A percentile compares a stretch with the other conserved stretches of the same genome.
Evolutionary conservation across 2,888 invertebrate species (phyloP).

Genomic region (Macrophya alboannulata): DNA sequence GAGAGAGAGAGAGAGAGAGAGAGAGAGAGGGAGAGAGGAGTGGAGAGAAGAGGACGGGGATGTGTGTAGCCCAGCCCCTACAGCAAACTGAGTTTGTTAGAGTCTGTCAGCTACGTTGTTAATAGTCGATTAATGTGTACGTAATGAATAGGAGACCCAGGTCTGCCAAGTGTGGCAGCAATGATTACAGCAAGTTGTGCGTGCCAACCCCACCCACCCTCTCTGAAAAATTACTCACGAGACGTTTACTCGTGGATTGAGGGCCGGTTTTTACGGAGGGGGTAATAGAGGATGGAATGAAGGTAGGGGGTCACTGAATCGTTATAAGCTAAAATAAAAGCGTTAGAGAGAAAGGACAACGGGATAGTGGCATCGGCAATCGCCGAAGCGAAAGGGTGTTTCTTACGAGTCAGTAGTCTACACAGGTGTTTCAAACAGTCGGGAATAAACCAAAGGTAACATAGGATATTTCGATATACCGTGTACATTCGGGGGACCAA

Average conservation of each 20-base stretch:
- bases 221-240: slow-evolving; percentile 58
- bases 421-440: slow-evolving; percentile 68
- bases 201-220: slow-evolving; percentile 64
- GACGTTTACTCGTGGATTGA: slow-evolving; percentile 41
- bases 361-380: slow-evolving; percentile 61
- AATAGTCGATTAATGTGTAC: slow-evolving; percentile 16
- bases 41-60: neutral
- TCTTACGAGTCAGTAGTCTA: slow-evolving; percentile 69
- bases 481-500: slow-evolving; percentile 57
- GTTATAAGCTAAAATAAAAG: slow-evolving; percentile 77
- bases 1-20: neutral
- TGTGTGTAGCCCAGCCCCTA: neutral
- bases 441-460: slow-evolving; percentile 69
- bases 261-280: slow-evolving; percentile 59
- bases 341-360: slow-evolving; percentile 71
- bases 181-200: slow-evolving; percentile 60
- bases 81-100: neutral
- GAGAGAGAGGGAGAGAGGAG: no score
- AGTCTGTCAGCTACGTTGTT: slow-evolving; percentile 13
- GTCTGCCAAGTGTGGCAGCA: slow-evolving; percentile 63
- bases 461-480: slow-evolving; percentile 12
- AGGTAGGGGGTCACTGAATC: slow-evolving; percentile 64
- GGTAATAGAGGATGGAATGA: slow-evolving; percentile 60
- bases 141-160: slow-evolving; percentile 13
- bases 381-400: slow-evolving; percentile 65